Conservation (phyloP, 92 coral and sea anemone species). For the Actinernus sp. region DNA sequence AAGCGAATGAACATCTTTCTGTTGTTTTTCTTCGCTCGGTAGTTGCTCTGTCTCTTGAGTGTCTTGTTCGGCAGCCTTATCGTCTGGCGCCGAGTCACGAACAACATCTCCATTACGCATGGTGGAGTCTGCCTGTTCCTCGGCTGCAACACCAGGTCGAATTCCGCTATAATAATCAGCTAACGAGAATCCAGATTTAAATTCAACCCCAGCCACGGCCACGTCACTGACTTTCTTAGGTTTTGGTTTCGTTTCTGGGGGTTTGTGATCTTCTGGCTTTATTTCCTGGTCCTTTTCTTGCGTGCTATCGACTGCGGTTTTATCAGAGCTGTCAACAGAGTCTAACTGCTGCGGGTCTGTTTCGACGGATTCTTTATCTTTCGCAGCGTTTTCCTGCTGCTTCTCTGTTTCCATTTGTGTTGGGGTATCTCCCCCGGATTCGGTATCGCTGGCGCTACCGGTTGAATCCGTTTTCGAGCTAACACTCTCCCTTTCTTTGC, state of each 20-base stretch:
- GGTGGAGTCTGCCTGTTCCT: not conserved
- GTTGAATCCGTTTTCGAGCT: constrained; percentile 21
- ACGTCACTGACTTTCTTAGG: not conserved
- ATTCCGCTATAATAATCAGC: constrained; percentile 23
- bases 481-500: constrained; percentile 1
- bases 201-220: not conserved
- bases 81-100: too few relatives aligned
- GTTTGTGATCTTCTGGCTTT: not conserved
- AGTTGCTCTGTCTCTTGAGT: too few relatives aligned
- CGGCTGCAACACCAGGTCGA: constrained; percentile 1
- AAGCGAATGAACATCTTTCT: too few relatives aligned
- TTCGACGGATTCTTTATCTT: not conserved
- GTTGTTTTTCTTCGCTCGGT: too few relatives aligned
- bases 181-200: constrained; percentile 24
- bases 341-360: not conserved
- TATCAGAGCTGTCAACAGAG: not conserved
- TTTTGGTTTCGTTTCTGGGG: not conserved
- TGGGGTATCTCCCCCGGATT: not conserved
- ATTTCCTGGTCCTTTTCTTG: constrained; percentile 6
- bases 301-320: constrained; percentile 1
- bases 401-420: not conserved
- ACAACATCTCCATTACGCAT: not conserved
- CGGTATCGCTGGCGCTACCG: constrained; percentile 43
- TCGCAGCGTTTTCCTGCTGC: not conserved
- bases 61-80: too few relatives aligned